These are phyloP conservation scores for Bombus superbus DNA, from an alignment of 1,140 invertebrate species.

Conservation along the genomic window DNA sequence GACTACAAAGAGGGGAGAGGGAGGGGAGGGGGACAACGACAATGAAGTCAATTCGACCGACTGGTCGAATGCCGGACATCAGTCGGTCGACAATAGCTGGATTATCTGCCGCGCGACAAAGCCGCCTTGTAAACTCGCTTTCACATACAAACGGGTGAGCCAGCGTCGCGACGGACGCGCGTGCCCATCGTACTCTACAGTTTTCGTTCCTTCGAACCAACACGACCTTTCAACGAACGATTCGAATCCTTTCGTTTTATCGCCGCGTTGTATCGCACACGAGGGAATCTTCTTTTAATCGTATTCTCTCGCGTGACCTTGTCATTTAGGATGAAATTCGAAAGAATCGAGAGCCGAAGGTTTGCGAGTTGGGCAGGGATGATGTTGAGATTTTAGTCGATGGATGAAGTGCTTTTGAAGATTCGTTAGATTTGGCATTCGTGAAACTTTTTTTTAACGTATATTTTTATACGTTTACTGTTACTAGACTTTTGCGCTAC, in stretches of 20 bases:
- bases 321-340: neutral
- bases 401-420: neutral
- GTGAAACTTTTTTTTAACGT: neutral
- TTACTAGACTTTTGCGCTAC: neutral
- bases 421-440: neutral
- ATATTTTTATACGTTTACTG: neutral
- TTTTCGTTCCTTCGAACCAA: neutral
- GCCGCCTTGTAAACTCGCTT: constrained; percentile 60
- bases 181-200: constrained; percentile 3
- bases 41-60: constrained; percentile 54
- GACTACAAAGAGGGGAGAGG: constrained; percentile 45
- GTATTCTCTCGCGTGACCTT: neutral
- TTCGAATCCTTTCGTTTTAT: neutral
- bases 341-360: neutral
- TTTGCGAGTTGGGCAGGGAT: neutral
- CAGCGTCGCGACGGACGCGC: constrained; percentile 9
- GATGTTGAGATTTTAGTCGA: neutral
- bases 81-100: constrained; percentile 57
- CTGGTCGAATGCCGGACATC: constrained; percentile 53
- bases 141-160: constrained; percentile 31
- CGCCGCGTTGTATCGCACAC: neutral
- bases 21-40: constrained; percentile 42
- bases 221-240: neutral
- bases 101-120: constrained; percentile 66
- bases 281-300: neutral